These are phyloP conservation scores for Ceratoteleas bidentatus DNA, from an alignment of 1,140 invertebrate species.

Conservation along the genomic window DNA sequence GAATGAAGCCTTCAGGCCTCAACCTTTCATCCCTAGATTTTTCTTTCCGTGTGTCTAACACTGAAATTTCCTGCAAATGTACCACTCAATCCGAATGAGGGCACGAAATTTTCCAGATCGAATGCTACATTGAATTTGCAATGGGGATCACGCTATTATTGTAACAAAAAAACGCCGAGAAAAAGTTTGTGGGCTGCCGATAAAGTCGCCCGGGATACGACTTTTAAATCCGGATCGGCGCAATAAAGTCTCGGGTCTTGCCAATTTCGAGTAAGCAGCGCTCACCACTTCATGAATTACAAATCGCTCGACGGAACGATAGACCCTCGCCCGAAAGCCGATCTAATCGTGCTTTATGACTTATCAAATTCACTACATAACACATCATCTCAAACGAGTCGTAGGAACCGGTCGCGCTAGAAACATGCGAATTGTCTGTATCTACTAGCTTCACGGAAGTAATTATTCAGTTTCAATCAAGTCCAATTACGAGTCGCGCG, in stretches of 20 bases:
- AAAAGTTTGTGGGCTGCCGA: conserved; percentile 22
- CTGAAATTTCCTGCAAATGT: conserved; percentile 3
- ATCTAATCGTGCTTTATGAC: conserved; percentile 42
- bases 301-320: conserved; percentile 65
- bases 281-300: conserved; percentile 73
- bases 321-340: conserved; percentile 33
- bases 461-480: conserved; percentile 25
- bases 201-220: conserved; percentile 52
- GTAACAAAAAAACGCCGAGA: conserved; percentile 2
- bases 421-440: no score
- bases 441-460: background rate
- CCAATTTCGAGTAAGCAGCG: conserved; percentile 62
- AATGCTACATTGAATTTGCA: conserved; percentile 52
- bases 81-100: conserved; percentile 12
- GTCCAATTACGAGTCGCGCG: background rate
- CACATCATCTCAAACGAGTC: no score
- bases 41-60: no score
- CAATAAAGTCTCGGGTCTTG: conserved; percentile 62
- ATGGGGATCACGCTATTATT: conserved; percentile 27
- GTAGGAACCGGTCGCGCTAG: no score
- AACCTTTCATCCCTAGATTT: no score
- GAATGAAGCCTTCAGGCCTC: no score
- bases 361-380: conserved; percentile 29
- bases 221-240: conserved; percentile 41
- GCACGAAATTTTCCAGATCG: conserved; percentile 31